Evolutionary conservation across 2,888 invertebrate genomes (phyloP).

Genomic region (Yponomeuta sedellus): DNA sequence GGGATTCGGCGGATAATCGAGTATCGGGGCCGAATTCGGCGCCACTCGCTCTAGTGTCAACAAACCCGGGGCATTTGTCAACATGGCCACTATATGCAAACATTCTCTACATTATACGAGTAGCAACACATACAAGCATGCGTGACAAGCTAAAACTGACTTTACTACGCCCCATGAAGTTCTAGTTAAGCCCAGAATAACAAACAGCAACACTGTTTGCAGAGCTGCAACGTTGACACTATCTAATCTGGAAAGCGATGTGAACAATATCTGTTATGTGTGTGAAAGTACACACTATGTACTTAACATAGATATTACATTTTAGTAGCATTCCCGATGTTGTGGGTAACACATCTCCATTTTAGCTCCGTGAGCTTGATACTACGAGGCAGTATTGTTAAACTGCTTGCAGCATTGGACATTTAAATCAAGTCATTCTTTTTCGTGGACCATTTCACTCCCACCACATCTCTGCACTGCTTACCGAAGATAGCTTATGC

Average conservation of each 20-base stretch:
- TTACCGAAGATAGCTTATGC: conserved; percentile 35
- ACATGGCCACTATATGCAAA: conserved; percentile 57
- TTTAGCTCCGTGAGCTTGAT: conserved; percentile 7
- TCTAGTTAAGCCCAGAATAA: background rate
- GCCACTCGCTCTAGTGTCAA: conserved; percentile 42
- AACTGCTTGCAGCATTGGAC: background rate
- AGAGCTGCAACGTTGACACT: conserved; percentile 28
- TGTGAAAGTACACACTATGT: conserved; percentile 21
- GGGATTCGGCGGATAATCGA: conserved; percentile 18
- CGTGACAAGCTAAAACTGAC: background rate
- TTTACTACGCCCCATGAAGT: conserved; percentile 2
- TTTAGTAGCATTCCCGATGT: conserved; percentile 13
- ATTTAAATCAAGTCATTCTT: conserved; percentile 15
- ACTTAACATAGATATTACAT: conserved; percentile 21
- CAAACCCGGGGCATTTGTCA: conserved; percentile 47
- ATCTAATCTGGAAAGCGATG: conserved; percentile 62
- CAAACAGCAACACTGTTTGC: background rate
- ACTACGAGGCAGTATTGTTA: conserved; percentile 18
- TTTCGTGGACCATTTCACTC: conserved; percentile 7
- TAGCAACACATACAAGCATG: conserved; percentile 19
- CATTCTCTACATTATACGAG: conserved; percentile 28
- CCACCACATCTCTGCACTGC: conserved; percentile 15
- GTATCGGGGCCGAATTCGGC: conserved; percentile 31
- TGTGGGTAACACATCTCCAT: background rate
- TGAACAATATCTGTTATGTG: conserved; percentile 33